Conservation (phyloP, 2,113 vertebrate species). For the Picathartes gymnocephalus region DNA sequence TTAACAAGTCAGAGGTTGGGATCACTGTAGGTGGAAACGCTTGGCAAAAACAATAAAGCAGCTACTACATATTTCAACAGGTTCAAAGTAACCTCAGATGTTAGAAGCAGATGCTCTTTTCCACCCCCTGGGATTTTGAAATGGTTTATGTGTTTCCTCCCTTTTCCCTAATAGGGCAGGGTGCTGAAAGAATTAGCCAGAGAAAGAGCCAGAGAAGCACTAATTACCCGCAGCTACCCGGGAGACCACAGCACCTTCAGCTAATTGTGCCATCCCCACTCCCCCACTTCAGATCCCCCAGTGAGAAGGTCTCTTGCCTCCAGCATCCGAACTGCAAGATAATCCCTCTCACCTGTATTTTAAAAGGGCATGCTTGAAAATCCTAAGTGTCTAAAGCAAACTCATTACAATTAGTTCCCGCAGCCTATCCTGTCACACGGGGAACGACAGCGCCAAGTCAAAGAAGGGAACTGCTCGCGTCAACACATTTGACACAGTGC, state of each 20-base stretch:
- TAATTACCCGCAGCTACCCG: slow-evolving; percentile 43
- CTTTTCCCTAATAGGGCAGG: slow-evolving; percentile 51
- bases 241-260: slow-evolving; percentile 34
- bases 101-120: slow-evolving; percentile 66
- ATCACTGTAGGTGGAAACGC: slow-evolving; percentile 60
- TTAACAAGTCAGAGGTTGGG: slow-evolving; percentile 37
- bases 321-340: not conserved
- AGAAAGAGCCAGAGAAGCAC: slow-evolving; percentile 1
- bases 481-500: not conserved
- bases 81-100: slow-evolving; percentile 73
- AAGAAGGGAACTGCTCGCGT: not conserved
- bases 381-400: not conserved
- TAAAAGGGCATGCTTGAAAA: not conserved
- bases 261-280: slow-evolving; percentile 33
- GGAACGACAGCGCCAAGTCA: not conserved
- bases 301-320: not conserved
- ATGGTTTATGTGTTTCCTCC: slow-evolving; percentile 55
- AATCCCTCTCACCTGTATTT: slow-evolving; percentile 47
- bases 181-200: slow-evolving; percentile 59
- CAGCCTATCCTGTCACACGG: not conserved
- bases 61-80: slow-evolving; percentile 65
- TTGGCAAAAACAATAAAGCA: slow-evolving; percentile 71
- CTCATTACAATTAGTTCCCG: not conserved
- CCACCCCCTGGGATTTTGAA: slow-evolving; percentile 62
- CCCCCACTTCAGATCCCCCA: slow-evolving; percentile 15